These are phyloP conservation scores for Danio rerio DNA, from an alignment of 2,113 vertebrate species.

Conservation along the genomic window DNA sequence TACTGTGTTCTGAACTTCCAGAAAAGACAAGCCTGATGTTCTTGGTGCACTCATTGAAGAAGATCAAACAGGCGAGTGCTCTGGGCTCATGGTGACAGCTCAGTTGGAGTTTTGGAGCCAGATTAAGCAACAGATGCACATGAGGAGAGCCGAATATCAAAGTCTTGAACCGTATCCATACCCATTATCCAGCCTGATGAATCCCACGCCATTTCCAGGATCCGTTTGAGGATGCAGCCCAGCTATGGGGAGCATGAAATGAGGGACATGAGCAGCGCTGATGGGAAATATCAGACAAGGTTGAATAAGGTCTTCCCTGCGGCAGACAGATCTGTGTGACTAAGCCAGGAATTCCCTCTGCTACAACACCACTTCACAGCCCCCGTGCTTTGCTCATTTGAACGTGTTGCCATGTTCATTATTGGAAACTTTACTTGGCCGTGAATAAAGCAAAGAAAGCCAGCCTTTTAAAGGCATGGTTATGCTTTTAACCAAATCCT, in stretches of 20 bases:
- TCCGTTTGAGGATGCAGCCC: constrained; percentile 11
- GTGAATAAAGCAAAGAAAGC: neutral
- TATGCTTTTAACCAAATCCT: neutral
- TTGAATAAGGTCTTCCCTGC: constrained; percentile 4
- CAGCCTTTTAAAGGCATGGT: neutral
- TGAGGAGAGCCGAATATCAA: constrained; percentile 1
- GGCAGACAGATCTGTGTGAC: neutral
- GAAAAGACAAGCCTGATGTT: constrained; percentile 1
- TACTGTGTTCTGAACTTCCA: neutral
- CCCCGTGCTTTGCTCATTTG: neutral
- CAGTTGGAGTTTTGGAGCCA: constrained; percentile 34
- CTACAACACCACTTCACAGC: neutral
- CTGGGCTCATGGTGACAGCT: constrained; percentile 5
- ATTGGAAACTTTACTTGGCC: neutral
- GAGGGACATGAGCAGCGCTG: constrained; percentile 9
- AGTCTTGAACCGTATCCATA: constrained; percentile 19
- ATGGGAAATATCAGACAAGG: constrained; percentile 26
- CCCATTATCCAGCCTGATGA: neutral
- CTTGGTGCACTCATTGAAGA: neutral
- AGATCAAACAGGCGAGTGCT: neutral
- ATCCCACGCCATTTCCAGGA: neutral
- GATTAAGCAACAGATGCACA: constrained; percentile 29
- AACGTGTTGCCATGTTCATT: neutral
- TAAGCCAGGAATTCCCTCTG: constrained; percentile 3
- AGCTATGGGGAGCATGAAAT: constrained; percentile 3